These are phyloP conservation scores for Chrysolina americana DNA, from an alignment of 2,888 invertebrate species.

Conservation along the genomic window DNA sequence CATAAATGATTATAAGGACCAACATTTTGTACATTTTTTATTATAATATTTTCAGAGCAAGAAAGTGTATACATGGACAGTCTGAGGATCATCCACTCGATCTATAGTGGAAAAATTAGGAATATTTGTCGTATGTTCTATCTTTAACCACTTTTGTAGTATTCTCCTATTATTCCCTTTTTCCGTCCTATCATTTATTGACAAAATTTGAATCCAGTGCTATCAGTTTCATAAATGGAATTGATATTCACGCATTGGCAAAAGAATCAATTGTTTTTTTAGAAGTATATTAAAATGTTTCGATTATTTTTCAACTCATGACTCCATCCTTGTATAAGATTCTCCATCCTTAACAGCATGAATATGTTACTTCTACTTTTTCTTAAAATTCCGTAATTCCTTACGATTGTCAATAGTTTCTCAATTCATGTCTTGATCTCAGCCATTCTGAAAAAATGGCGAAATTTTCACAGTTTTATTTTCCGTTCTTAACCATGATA, in stretches of 20 bases:
- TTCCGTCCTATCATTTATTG: neutral
- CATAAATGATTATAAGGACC: slow-evolving; percentile 53
- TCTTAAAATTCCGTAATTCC: too few relatives aligned
- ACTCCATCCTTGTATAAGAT: too few relatives aligned
- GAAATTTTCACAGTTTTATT: too few relatives aligned
- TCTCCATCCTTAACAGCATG: too few relatives aligned
- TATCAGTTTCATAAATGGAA: neutral
- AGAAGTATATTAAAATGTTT: neutral
- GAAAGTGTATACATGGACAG: neutral
- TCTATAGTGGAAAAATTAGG: neutral
- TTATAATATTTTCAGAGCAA: slow-evolving; percentile 30
- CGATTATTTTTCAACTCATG: too few relatives aligned
- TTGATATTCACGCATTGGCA: neutral
- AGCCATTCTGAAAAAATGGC: too few relatives aligned
- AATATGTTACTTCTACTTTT: too few relatives aligned
- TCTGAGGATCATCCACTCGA: neutral
- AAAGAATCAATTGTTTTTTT: neutral
- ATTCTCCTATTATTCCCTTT: neutral
- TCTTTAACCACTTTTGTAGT: neutral
- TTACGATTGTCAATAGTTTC: too few relatives aligned
- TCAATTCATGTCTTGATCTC: too few relatives aligned
- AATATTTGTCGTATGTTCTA: neutral
- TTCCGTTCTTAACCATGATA: too few relatives aligned
- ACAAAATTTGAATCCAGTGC: neutral
- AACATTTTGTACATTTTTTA: slow-evolving; percentile 53